Percentiles rank a stretch among this genome's conserved stretches.
These are phyloP conservation scores for Scortum barcoo DNA, from an alignment of 2,113 vertebrate genomes.

Conservation along the genomic window DNA sequence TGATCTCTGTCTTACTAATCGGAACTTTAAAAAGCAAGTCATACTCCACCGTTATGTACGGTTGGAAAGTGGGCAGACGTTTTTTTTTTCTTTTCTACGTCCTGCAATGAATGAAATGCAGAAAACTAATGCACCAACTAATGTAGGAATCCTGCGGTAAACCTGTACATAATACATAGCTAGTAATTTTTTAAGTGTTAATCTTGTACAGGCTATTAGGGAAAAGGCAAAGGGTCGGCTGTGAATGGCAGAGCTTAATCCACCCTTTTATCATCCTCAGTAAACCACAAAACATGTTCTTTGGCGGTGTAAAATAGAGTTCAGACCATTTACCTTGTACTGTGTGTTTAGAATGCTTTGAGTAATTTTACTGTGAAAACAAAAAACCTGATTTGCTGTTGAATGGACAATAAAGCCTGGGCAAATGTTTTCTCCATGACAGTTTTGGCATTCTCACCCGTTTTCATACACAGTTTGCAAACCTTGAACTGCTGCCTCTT, in stretches of 20 bases:
- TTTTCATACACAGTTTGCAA: background rate
- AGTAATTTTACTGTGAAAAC: constrained; percentile 47
- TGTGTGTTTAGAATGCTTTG: constrained; percentile 48
- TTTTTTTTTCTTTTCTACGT: constrained; percentile 30
- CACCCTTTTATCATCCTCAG: constrained; percentile 34
- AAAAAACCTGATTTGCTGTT: constrained; percentile 30
- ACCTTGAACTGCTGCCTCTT: constrained; percentile 68
- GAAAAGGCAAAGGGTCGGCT: constrained; percentile 69
- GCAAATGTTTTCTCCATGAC: constrained; percentile 15
- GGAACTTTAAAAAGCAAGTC: constrained; percentile 5
- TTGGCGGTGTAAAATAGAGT: constrained; percentile 27
- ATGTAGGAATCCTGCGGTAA: constrained; percentile 85
- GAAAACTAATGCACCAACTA: constrained; percentile 74
- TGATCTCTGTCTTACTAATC: constrained; percentile 27
- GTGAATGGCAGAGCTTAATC: constrained; percentile 44
- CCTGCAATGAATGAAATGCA: constrained; percentile 77
- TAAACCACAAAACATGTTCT: constrained; percentile 53
- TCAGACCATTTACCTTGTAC: constrained; percentile 28
- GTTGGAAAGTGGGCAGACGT: constrained; percentile 22
- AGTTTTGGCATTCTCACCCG: constrained; percentile 19
- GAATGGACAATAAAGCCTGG: constrained; percentile 30
- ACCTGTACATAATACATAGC: constrained; percentile 82
- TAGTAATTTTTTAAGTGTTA: constrained; percentile 82
- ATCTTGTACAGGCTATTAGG: constrained; percentile 79
- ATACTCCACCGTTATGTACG: constrained; percentile 8